A percentile compares a stretch with the other conserved stretches of the same genome.
These are phyloP conservation scores for Mesopsocus fuscifrons DNA, from an alignment of 2,888 invertebrate species.

Conservation along the genomic window DNA sequence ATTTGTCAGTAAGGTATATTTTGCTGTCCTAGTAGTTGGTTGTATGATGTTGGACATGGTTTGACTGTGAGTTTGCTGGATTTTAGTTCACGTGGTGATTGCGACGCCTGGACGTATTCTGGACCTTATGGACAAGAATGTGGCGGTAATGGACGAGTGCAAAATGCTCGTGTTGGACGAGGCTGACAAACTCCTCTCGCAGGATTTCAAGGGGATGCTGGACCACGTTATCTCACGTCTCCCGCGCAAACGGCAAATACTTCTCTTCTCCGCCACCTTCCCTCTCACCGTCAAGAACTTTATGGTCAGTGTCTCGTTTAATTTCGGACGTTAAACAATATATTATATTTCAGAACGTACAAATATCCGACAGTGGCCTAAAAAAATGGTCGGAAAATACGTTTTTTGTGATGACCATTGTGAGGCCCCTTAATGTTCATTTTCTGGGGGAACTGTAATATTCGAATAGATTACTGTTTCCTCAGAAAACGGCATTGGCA, in stretches of 20 bases:
- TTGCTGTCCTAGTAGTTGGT: constrained; percentile 1
- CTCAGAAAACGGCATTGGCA: too few species aligned
- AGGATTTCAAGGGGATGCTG: constrained; percentile 98
- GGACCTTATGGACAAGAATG: constrained; percentile 91
- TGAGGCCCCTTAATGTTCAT: too few species aligned
- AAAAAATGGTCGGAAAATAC: too few species aligned
- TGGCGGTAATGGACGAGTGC: constrained; percentile 89
- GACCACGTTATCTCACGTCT: constrained; percentile 89
- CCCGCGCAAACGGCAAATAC: constrained; percentile 89
- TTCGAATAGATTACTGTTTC: too few species aligned
- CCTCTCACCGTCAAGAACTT: constrained; percentile 96
- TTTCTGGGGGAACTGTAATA: too few species aligned
- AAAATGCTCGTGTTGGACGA: constrained; percentile 95
- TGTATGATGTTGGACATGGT: too few species aligned
- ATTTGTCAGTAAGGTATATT: too few species aligned
- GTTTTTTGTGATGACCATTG: too few species aligned
- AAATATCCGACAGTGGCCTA: too few species aligned
- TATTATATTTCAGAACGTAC: too few species aligned
- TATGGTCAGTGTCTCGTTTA: constrained; percentile 41
- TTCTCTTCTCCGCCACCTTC: constrained; percentile 97
- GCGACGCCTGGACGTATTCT: constrained; percentile 98
- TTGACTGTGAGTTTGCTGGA: too few species aligned
- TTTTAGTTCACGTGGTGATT: constrained; percentile 86
- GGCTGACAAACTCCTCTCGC: constrained; percentile 95
- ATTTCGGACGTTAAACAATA: too few species aligned